Base-by-base conservation (phyloP, 2,113 vertebrate species). In the Grallaria varia region DNA sequence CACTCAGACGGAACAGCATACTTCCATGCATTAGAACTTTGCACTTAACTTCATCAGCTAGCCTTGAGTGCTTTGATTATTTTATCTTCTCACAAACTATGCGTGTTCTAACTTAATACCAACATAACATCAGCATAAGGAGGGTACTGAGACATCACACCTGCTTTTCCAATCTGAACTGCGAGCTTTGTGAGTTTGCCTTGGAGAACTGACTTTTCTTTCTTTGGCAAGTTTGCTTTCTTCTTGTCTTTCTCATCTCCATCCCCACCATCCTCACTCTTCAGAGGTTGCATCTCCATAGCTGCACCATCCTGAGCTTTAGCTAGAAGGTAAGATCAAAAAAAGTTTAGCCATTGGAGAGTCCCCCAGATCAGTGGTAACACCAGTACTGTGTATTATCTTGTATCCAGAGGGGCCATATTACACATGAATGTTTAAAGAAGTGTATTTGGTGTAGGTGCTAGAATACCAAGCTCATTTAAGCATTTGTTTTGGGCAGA, bases 211-310 rank as follows among this genome's bases (percentile, higher is more conserved):
- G 99, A 99, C 96, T 99, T 99, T 93, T 99, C 99, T 94, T 99
- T 99, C 98, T 99, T 99, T 96, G 99, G 98, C 97, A 99, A 92
- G 95, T 98, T 99, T 97, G 99, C 47, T 98, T 99, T 99, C 97
- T 99, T 99, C 96, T 99, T 99, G 96, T 99, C 99, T 88, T 97
- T 98, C 73, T 97, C 98, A 83, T 99, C 99, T 50, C 98, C 98
- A 66, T 99, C 99, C 24, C 90, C 98, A 77, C 98, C 99, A 80
- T 99, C 99, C 28, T 99, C 99, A 82, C 99, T 99, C 97, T 99
- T 99, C 84, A 99, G 97, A 22, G 99, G 99, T 59, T 99, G 99
- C 99, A 99, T 99, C 98, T 99, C 99, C 99, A 99, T 99, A 45
- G 99, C 99, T 82, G 99, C 99, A 52, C 99, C 99, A 94, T 99